phyloP scores from a whole-genome alignment of 2,113 vertebrate species.

The Oncorhynchus mykiss region DNA sequence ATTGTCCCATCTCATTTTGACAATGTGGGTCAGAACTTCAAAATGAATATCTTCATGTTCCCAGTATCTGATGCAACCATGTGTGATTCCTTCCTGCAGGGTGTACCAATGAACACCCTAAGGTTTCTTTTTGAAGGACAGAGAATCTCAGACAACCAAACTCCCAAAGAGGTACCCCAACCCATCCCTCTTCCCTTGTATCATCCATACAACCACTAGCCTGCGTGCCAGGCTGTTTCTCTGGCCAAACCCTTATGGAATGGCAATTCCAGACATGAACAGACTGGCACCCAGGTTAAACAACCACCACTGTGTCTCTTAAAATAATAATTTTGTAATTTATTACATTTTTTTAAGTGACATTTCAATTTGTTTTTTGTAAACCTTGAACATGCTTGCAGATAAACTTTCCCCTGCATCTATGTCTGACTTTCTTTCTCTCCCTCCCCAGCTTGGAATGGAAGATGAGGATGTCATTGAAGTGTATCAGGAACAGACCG shows the following conservation, averaged over 20 bases:
- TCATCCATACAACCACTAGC: neutral
- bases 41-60: neutral
- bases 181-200: neutral
- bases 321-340: neutral
- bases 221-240: too few relatives aligned
- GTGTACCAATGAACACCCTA: conserved; percentile 95
- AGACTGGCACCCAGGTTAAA: too few relatives aligned
- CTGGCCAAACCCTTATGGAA: too few relatives aligned
- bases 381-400: too few relatives aligned
- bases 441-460: conserved; percentile 88
- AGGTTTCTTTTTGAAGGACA: conserved; percentile 99
- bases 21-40: neutral
- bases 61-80: neutral
- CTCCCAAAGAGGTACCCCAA: conserved; percentile 92
- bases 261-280: too few relatives aligned
- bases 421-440: neutral
- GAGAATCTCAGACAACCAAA: conserved; percentile 98
- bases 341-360: neutral
- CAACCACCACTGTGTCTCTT: neutral
- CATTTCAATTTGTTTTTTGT: neutral
- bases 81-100: conserved; percentile 71
- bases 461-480: conserved; percentile 99
- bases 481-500: conserved; percentile 99
- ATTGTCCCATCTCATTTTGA: neutral
- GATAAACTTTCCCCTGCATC: neutral